Evolutionary conservation across 1,140 invertebrate species (phyloP), one percentile per base, ranked within the genome.

Genomic region (Scaptomyza hsui): DNA sequence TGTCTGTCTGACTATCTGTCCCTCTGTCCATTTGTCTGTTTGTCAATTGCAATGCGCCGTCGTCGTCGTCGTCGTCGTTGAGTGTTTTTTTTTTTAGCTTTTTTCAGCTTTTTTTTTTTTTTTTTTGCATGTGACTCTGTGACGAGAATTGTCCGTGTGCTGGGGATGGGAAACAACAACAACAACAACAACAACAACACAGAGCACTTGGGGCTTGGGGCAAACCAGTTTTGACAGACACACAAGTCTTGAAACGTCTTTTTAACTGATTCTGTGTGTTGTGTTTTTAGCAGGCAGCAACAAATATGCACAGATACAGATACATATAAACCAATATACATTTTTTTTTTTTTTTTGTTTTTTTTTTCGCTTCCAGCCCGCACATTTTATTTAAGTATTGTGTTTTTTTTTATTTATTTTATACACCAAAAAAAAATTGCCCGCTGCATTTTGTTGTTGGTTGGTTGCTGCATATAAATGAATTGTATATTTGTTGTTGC

Each of bases 391-490:
- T 86, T 80, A 86, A 86, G 81, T 86, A 85, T 83, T 82, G 55
- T 67, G 19, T 62, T 39, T 69, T 37, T 80, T 85, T 85, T 76
- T 79, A 74, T 89, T 89, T 73, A 72, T 79, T 67, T 76, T 80
- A 77, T 78, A 78, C 78, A 61, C 82, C 62, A 78, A 81, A 88
- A 72, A 78, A 81, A 88, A 72, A 80, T 29, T 71, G 85, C 69
- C 79, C 78, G 78, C 70, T 89, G 81, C 85, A 85, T 80, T 89
- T 83, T 89, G 82, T 75, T 82, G 72, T 89, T 83, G 83, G 82
- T 75, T 82, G 72, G 79, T 75, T 89, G 85, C 85, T 89, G 85
- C 85, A 89, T 89, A 88, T 89, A 85, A 89, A 89, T 89, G 85
- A 89, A 86, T 89, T 74, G 77, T 70, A 64, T 49, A 37, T 74